phyloP scores from a whole-genome alignment of 2,113 vertebrate species.

The Dicaeum eximium region DNA sequence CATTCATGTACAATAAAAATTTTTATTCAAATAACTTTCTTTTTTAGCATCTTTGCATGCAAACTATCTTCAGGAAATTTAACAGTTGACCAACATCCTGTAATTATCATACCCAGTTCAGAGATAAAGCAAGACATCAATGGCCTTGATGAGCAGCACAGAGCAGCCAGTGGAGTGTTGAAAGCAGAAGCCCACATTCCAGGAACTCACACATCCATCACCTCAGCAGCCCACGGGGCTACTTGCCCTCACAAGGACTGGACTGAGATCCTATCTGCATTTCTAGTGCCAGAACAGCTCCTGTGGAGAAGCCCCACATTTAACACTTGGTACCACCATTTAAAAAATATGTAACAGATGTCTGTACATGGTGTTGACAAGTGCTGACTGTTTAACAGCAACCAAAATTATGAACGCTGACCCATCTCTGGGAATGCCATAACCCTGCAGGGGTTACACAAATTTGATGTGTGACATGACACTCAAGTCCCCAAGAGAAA shows the following conservation, averaged over 20 bases:
- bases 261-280: not conserved
- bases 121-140: not conserved
- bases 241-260: not conserved
- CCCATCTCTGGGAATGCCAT: slow-evolving; percentile 3
- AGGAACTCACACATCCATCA: not conserved
- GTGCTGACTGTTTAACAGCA: not conserved
- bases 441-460: not conserved
- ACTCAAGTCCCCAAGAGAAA: not conserved
- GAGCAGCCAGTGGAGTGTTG: not conserved
- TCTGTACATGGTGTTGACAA: not conserved
- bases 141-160: not conserved
- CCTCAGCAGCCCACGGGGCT: not conserved
- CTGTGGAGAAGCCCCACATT: not conserved
- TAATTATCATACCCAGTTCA: not conserved
- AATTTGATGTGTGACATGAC: not conserved
- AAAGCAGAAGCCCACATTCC: not conserved
- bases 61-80: not conserved
- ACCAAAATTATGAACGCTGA: not conserved
- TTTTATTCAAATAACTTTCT: not conserved
- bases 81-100: not conserved
- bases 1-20: not conserved
- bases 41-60: not conserved
- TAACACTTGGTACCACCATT: not conserved
- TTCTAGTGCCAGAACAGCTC: not conserved
- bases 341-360: not conserved